Conservation (phyloP, 92 coral and sea anemone species). For the Porites rus region DNA sequence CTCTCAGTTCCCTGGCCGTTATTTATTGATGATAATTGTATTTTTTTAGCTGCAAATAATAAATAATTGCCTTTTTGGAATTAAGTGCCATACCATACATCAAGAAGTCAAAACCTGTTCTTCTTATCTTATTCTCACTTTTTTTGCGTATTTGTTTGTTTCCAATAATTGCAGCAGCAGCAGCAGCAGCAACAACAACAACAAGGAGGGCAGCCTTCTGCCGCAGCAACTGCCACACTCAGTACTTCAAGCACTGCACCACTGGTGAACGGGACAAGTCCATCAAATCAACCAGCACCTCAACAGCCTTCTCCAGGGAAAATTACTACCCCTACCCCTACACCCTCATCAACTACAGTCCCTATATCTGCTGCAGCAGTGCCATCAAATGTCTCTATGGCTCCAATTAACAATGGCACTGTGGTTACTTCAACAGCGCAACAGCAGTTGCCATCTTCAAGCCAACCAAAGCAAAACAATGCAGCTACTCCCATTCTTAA, state of each 20-base stretch:
- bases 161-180: not conserved
- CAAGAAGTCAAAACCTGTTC: too few relatives aligned
- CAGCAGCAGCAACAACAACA: conserved; percentile 52
- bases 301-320: conserved; percentile 1
- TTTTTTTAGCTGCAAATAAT: too few relatives aligned
- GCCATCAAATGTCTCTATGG: conserved; percentile 47
- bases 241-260: conserved; percentile 28
- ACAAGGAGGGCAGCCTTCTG: not conserved
- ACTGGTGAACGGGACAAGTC: conserved; percentile 37
- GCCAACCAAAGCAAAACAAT: conserved; percentile 41
- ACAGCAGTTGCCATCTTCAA: conserved; percentile 37
- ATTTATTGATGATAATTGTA: too few relatives aligned
- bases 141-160: not conserved
- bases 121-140: not conserved
- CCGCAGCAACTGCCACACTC: conserved; percentile 1
- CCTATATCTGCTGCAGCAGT: conserved; percentile 60
- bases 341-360: conserved; percentile 31
- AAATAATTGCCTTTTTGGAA: too few relatives aligned
- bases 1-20: too few relatives aligned
- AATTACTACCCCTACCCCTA: not conserved
- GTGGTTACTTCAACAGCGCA: conserved; percentile 31
- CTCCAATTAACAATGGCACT: conserved; percentile 73
- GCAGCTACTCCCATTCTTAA: conserved; percentile 78
- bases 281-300: conserved; percentile 6
- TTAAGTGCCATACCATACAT: too few relatives aligned